These are phyloP conservation scores for Melieria picta DNA, from an alignment of 2,888 invertebrate species.

Conservation along the genomic window DNA sequence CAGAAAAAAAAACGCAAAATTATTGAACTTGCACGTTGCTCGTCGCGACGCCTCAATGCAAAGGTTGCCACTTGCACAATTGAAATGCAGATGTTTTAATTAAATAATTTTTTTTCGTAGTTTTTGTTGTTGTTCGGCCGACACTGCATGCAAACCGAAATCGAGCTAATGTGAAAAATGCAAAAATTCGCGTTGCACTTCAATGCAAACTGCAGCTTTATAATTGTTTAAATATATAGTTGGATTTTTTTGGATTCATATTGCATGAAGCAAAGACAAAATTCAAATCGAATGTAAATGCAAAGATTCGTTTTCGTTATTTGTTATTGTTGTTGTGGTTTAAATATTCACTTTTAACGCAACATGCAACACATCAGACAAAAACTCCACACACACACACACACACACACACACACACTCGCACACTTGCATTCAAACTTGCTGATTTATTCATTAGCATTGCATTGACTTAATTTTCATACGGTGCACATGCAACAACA, in stretches of 20 bases:
- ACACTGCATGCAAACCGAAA: constrained; percentile 15
- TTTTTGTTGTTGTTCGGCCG: too few species aligned
- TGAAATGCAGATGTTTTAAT: too few species aligned
- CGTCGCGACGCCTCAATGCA: background rate
- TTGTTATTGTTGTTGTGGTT: constrained; percentile 3
- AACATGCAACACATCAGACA: too few species aligned
- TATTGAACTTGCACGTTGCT: constrained; percentile 20
- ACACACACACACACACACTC: constrained; percentile 9
- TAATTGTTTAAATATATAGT: constrained; percentile 15
- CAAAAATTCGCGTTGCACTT: constrained; percentile 15
- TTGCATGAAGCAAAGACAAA: constrained; percentile 29
- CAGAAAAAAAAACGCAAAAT: too few species aligned
- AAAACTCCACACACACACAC: background rate
- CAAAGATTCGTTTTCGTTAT: constrained; percentile 6
- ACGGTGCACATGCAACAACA: too few species aligned
- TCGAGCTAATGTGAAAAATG: constrained; percentile 27
- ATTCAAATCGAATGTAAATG: constrained; percentile 20
- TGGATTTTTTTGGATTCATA: constrained; percentile 9
- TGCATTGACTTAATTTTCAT: too few species aligned
- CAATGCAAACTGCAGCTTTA: background rate
- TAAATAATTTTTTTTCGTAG: too few species aligned
- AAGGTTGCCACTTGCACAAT: too few species aligned
- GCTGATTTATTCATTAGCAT: background rate
- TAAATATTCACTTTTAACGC: background rate
- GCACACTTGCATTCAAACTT: constrained; percentile 9